Evolutionary conservation across 2,113 vertebrate genomes (phyloP), one percentile per base, ranked within the genome.

Genomic region (Mellivora capensis): DNA sequence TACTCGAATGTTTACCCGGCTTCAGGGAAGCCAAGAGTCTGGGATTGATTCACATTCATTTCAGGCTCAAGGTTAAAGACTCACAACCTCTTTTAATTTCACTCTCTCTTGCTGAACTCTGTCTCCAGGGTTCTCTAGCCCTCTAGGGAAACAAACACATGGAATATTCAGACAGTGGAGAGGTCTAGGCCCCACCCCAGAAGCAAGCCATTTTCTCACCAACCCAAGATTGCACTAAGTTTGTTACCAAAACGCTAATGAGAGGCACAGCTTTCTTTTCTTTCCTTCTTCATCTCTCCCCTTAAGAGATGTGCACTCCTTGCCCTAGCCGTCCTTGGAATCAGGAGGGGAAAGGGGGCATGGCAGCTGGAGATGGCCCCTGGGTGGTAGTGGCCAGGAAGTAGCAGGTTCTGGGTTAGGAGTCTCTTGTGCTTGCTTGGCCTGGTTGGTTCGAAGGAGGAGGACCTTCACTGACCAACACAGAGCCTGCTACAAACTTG

Each of bases 61-160:
- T 99, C 99, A 99, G 99, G 99, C 99, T 99, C 98, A 99, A 98
- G 98, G 98, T 99, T 99, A 99, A 99, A 99, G 99, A 99, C 99
- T 99, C 99, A 99, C 99, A 99, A 99, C 99, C 99, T 99, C 99
- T 99, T 99, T 99, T 98, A 99, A 99, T 99, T 99, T 99, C 99
- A 99, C 99, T 99, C 99, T 99, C 99, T 99, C 99, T 99, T 99
- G 99, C 99, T 99, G 99, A 99, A 99, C 99, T 99, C 99, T 99
- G 99, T 99, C 99, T 99, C 99, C 99, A 99, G 99, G 99, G 99
- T 99, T 99, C 99, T 99, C 99, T 99, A 99, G 99, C 99, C 99
- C 99, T 99, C 99, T 99, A 99, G 98, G 99, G 99, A 99, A 99
- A 99, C 99, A 99, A 99, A 99, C 99, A 99, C 99, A 99, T 99